phyloP scores from a whole-genome alignment of 2,888 invertebrate genomes.

The Anthophora plumipes region DNA sequence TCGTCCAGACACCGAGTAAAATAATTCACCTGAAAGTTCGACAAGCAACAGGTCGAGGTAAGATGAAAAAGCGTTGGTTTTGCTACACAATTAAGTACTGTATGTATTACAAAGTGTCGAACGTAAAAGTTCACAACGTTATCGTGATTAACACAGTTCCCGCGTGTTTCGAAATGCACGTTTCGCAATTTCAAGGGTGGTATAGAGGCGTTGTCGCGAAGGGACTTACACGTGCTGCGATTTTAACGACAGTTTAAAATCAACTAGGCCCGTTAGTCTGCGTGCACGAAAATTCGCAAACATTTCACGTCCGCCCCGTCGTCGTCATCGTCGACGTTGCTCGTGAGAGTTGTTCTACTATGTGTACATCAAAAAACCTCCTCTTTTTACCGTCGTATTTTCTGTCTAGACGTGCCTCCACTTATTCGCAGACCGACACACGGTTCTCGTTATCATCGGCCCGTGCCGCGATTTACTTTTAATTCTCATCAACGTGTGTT shows the following conservation, averaged over 20 bases:
- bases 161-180: constrained; percentile 5
- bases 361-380: constrained; percentile 39
- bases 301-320: constrained; percentile 14
- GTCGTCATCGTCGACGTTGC: background rate
- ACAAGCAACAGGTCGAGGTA: background rate
- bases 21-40: background rate
- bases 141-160: background rate
- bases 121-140: background rate
- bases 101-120: too few species aligned
- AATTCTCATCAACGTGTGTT: constrained; percentile 42
- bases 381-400: constrained; percentile 46
- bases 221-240: constrained; percentile 4
- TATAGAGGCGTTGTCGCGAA: background rate
- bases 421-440: constrained; percentile 48
- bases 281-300: constrained; percentile 38
- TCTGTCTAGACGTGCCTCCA: constrained; percentile 57
- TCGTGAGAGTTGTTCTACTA: constrained; percentile 26
- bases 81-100: background rate
- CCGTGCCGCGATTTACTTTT: constrained; percentile 47
- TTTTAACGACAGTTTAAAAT: background rate
- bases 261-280: background rate
- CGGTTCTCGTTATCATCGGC: constrained; percentile 32
- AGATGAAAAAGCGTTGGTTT: background rate
- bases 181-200: constrained; percentile 5
- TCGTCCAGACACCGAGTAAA: too few species aligned